Base-by-base conservation (phyloP, 2,797 vertebrate species). In the Diglossa cyanea region DNA sequence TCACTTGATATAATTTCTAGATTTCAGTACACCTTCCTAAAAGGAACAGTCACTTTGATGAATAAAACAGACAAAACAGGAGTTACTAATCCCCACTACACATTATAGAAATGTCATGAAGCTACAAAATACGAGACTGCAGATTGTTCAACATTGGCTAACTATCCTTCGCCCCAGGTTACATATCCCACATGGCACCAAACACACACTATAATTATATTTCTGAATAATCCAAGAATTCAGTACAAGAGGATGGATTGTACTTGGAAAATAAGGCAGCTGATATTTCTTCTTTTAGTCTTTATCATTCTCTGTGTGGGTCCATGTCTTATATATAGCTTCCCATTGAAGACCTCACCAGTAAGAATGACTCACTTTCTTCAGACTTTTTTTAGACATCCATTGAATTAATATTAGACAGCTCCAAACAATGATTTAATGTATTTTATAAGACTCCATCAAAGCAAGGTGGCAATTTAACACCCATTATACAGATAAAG, bases 311-410 rank as follows among this genome's bases (percentile, higher is more conserved):
- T 55, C 51, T 89, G 72, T 93, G 72, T 85, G 78, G 86, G 88
- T 89, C 91, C 60, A 39, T 35, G 30, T 77, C 61, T 87, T 92
- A 87, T 88, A 91, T 89, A 88, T 86, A 94, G 85, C 42, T 79
- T 91, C 60, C 65, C 85, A 94, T 89, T 94, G 91, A 95, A 94
- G 70, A 92, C 48, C 70, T 95, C 75, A 92, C 33, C 81, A 77
- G 57, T 67, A 79, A 92, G 57, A 94, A 91, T 91, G 89, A 95
- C 75, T 96, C 93, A 96, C 25, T 92, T 93, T 91, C 57, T 90
- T 79, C 60, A 73, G 74, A 67, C 39, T 54, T 77, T 70, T 95
- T 94, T 91, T 87, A 94, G 73, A 75, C 72, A 67, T 80, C 73
- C 42, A 90, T n/a, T 89, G 68, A 85, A 94, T 94, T 88, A 93